phyloP scores from a whole-genome alignment of 2,797 vertebrate genomes.

The Malacoraja senta region DNA sequence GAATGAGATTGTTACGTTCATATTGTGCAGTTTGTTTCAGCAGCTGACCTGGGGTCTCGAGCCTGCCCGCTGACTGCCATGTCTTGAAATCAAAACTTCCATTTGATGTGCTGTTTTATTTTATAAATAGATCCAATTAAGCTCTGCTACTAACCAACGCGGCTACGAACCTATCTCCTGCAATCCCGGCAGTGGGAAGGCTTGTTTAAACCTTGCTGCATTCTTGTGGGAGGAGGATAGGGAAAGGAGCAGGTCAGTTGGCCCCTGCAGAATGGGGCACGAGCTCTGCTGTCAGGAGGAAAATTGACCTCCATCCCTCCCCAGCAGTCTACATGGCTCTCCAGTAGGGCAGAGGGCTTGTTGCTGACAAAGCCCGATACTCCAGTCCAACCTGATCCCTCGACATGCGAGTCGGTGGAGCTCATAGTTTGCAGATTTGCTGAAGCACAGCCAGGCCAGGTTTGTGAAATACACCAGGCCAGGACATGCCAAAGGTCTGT shows the following conservation, averaged over 20 bases:
- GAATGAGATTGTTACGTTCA: background rate
- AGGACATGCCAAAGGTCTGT: no score
- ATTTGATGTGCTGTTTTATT: background rate
- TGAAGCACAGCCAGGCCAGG: no score
- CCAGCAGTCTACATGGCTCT: background rate
- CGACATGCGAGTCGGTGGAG: no score
- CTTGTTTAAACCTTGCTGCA: background rate
- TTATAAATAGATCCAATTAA: background rate
- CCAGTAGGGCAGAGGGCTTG: background rate
- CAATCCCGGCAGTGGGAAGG: background rate
- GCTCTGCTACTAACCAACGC: no score
- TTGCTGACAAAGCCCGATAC: no score
- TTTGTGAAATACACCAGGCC: no score
- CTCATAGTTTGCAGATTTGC: no score
- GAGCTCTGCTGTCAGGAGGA: background rate
- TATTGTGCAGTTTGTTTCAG: no score
- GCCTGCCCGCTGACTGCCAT: background rate
- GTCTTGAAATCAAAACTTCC: background rate
- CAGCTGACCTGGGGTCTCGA: background rate
- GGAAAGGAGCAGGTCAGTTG: background rate
- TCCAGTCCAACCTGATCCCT: no score
- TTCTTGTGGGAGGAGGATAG: background rate
- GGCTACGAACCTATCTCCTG: no score
- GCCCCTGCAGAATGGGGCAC: background rate
- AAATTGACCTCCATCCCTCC: background rate